A percentile compares a stretch with the other conserved stretches of the same genome.
Evolutionary conservation across 2,113 vertebrate genomes (phyloP).

Genomic region (Plecturocebus donacophilus): DNA sequence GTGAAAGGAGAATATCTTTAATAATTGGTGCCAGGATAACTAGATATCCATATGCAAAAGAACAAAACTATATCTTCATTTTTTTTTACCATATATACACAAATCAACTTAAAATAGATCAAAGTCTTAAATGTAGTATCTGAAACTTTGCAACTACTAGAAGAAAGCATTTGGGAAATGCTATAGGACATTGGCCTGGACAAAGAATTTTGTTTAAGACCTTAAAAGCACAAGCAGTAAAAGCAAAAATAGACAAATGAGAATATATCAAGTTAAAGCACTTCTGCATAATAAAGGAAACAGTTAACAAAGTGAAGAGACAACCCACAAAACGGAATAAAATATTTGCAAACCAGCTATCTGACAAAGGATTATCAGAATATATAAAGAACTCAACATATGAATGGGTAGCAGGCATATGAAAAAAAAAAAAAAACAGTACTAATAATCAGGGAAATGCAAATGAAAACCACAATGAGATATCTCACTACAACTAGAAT

Average conservation of each 20-base stretch:
- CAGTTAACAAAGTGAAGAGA: background rate
- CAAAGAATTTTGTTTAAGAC: background rate
- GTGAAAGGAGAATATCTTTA: background rate
- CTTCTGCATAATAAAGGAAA: background rate
- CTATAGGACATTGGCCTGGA: background rate
- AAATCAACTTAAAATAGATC: background rate
- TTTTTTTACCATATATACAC: background rate
- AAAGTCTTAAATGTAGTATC: background rate
- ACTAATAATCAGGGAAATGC: too few species aligned
- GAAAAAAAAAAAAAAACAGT: too few species aligned
- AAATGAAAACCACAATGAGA: too few species aligned
- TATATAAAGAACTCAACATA: background rate
- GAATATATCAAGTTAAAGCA: background rate
- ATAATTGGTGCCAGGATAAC: background rate
- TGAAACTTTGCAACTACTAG: background rate
- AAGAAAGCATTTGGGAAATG: background rate
- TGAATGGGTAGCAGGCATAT: too few species aligned
- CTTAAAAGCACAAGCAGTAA: background rate
- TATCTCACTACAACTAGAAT: too few species aligned
- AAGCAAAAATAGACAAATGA: background rate
- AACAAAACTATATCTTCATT: background rate
- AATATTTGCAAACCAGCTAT: background rate
- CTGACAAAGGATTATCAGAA: background rate
- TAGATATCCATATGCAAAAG: background rate
- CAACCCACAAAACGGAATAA: background rate